Base-by-base conservation (phyloP, 2,797 vertebrate genomes). In the Sebastes steindachneri region DNA sequence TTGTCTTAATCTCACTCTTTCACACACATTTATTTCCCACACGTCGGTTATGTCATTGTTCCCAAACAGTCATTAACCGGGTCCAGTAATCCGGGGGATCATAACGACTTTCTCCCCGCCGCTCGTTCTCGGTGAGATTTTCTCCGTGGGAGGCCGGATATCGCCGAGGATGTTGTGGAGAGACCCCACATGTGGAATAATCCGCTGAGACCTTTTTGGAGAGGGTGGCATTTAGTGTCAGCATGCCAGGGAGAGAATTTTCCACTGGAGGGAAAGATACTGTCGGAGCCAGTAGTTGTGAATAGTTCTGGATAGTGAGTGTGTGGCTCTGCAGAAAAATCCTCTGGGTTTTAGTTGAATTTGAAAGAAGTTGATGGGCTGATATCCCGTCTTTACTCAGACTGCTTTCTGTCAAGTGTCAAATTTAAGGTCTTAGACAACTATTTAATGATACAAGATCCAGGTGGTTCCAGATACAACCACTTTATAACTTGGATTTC, bases 51-150 rank as follows among this genome's bases (percentile, higher is more conserved):
- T 88, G 83, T 89, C 80, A 80, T 65, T 73, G 73, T 68, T 86
- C 79, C 82, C 72, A 96, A 96, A 95, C 92, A 95, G 83, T 94
- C 89, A 95, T 96, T 95, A 95, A 26, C 23, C 2, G 14, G 37
- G 45, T 75, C 35, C 54, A 33, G 54, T 88, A 85, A 92, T 86
- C 75, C 80, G 0, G 29, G 65, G 78, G 83, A 81, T 91, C 75
- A 60, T 69, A 86, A 74, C n/a, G n/a, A 58, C 85, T 81, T 70
- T 82, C 76, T 64, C 75, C 64, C 57, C 31, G 17, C 41, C 15
- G 19, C 29, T 77, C 14, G 33, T 15, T 83, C 62, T 68, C 17
- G 14, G 68, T 84, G 90, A 89, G 86, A 80, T 82, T 65, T 74
- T 77, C 88, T 80, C 54, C 8, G 78, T 89, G 90, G 83, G 90